phyloP scores from a whole-genome alignment of 2,113 vertebrate species.

The Rhynchopsitta pachyrhyncha region DNA sequence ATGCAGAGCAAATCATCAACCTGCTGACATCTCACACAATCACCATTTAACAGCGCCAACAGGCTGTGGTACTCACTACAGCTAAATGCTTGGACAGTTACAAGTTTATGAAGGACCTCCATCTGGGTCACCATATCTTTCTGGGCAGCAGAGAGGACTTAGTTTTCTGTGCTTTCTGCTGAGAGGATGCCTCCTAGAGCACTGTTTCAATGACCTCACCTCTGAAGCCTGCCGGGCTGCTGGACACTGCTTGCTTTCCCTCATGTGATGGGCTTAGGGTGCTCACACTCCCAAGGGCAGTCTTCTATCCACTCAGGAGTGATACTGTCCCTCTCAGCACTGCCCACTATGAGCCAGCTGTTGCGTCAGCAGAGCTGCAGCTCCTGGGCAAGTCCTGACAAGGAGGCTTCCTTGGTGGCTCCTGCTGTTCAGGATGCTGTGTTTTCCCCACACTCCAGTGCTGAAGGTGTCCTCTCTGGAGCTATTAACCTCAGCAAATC shows the following conservation, averaged over 20 bases:
- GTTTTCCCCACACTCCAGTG: background rate
- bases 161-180: background rate
- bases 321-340: background rate
- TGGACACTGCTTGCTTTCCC: background rate
- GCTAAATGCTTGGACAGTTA: background rate
- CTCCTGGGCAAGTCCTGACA: background rate
- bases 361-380: background rate
- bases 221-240: background rate
- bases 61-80: background rate
- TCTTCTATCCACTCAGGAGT: background rate
- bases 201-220: background rate
- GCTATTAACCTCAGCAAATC: background rate
- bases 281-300: background rate
- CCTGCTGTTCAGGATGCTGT: background rate
- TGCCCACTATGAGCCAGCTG: background rate
- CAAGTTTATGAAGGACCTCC: background rate
- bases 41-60: background rate
- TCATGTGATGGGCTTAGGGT: background rate
- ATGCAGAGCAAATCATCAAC: background rate
- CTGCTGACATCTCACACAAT: background rate
- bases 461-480: background rate
- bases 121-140: background rate
- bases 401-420: background rate
- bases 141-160: background rate
- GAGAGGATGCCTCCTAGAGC: background rate